Conservation (phyloP, 1,140 invertebrate genomes). For the Marisa cornuarietis region DNA sequence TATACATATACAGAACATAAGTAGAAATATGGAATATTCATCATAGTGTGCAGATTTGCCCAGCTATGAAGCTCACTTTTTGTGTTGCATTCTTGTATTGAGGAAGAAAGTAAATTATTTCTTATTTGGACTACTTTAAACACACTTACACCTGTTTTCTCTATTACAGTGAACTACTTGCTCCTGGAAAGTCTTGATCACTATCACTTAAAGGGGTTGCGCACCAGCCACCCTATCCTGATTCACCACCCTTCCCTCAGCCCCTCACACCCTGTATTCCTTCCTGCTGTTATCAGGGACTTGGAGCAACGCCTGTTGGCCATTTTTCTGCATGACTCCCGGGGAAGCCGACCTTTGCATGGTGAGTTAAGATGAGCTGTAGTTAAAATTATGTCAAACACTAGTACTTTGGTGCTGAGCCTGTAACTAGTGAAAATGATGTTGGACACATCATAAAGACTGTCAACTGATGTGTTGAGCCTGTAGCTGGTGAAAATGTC, state of each 20-base stretch:
- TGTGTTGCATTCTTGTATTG: too few relatives aligned
- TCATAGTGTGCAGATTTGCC: too few relatives aligned
- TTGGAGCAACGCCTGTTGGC: constrained; percentile 39
- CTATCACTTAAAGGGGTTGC: constrained; percentile 43
- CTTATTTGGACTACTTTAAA: too few relatives aligned
- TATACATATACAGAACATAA: too few relatives aligned
- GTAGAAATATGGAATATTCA: too few relatives aligned
- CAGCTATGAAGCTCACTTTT: too few relatives aligned
- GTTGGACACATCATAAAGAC: too few relatives aligned
- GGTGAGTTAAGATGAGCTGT: constrained; percentile 41
- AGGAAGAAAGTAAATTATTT: too few relatives aligned
- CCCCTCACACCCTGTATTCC: constrained; percentile 18
- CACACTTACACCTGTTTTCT: neutral
- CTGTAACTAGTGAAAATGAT: too few relatives aligned
- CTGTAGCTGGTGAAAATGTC: too few relatives aligned
- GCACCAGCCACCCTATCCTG: constrained; percentile 5
- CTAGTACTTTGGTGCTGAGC: too few relatives aligned
- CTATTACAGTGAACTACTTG: constrained; percentile 53
- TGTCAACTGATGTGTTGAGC: too few relatives aligned
- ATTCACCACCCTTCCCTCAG: constrained; percentile 22
- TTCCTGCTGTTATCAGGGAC: constrained; percentile 41
- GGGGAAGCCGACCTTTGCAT: constrained; percentile 55
- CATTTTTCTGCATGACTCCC: constrained; percentile 52
- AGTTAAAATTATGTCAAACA: neutral
- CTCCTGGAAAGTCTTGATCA: constrained; percentile 56